Percentiles rank a stretch among this genome's conserved stretches.
Evolutionary conservation across 2,888 invertebrate species (phyloP).

Genomic region (Lycophotia porphyrea): DNA sequence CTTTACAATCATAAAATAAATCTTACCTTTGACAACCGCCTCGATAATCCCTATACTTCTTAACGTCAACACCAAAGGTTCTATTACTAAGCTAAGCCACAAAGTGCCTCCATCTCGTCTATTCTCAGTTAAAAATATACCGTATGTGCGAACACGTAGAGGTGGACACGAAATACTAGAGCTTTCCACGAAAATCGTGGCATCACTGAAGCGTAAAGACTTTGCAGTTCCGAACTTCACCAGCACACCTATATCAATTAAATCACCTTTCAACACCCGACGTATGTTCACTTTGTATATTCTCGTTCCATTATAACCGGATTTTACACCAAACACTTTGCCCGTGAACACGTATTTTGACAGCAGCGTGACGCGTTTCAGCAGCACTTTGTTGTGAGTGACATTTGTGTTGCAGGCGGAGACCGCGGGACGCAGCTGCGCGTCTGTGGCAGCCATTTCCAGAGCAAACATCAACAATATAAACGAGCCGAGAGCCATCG

Average conservation of each 20-base stretch:
- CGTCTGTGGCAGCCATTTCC: slow-evolving; percentile 68
- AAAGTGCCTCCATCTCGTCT: slow-evolving; percentile 65
- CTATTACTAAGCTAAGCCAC: slow-evolving; percentile 78
- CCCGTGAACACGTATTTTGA: slow-evolving; percentile 86
- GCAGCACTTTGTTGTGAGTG: slow-evolving; percentile 77
- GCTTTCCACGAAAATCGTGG: slow-evolving; percentile 81
- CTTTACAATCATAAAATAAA: slow-evolving; percentile 34
- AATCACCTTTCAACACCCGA: slow-evolving; percentile 85
- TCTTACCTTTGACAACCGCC: slow-evolving; percentile 85
- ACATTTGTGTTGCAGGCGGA: slow-evolving; percentile 73
- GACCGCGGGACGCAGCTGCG: slow-evolving; percentile 68
- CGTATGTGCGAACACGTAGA: slow-evolving; percentile 81
- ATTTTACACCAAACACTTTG: slow-evolving; percentile 80
- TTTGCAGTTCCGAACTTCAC: slow-evolving; percentile 78
- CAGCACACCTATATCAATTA: slow-evolving; percentile 80
- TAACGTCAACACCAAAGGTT: slow-evolving; percentile 82
- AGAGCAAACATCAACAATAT: slow-evolving; percentile 73
- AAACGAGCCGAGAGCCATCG: slow-evolving; percentile 72
- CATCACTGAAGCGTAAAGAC: slow-evolving; percentile 81
- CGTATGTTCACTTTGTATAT: slow-evolving; percentile 85
- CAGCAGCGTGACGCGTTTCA: slow-evolving; percentile 80
- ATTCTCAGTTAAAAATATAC: slow-evolving; percentile 83
- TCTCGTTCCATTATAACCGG: slow-evolving; percentile 72
- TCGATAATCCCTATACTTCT: slow-evolving; percentile 83
- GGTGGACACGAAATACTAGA: slow-evolving; percentile 74